Conservation (phyloP, 2,797 vertebrate genomes). For the Typhlichthys eigenmanni region DNA sequence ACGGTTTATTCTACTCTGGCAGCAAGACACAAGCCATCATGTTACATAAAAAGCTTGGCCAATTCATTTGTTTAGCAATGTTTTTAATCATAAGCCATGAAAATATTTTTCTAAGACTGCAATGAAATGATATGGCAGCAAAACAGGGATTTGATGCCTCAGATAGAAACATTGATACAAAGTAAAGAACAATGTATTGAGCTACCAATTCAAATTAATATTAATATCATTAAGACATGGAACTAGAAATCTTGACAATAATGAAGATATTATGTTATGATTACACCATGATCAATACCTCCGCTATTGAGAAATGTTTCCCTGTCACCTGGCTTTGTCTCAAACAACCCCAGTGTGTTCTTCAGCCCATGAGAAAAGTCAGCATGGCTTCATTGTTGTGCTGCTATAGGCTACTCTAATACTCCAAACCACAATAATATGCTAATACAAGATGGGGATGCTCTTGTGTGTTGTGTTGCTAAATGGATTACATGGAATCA, state of each 20-base stretch:
- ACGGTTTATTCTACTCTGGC: conserved; percentile 1
- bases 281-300: conserved; percentile 59
- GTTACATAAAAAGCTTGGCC: conserved; percentile 1
- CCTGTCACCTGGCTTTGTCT: conserved; percentile 25
- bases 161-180: conserved; percentile 60
- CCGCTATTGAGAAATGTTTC: conserved; percentile 54
- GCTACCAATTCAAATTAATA: conserved; percentile 63
- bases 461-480: conserved; percentile 35
- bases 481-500: conserved; percentile 45
- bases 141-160: conserved; percentile 48
- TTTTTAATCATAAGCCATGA: background rate
- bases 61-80: background rate
- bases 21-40: background rate
- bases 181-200: conserved; percentile 40
- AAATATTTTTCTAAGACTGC: background rate
- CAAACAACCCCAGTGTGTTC: conserved; percentile 29
- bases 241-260: conserved; percentile 52
- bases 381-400: conserved; percentile 33
- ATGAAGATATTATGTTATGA: conserved; percentile 56
- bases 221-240: conserved; percentile 55
- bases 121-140: conserved; percentile 2
- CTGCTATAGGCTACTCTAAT: too few species aligned
- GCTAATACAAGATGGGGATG: conserved; percentile 44
- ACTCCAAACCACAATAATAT: conserved; percentile 25
- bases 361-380: conserved; percentile 34